Evolutionary conservation across 2,113 vertebrate genomes (phyloP).

Genomic region (Chaetura pelagica): DNA sequence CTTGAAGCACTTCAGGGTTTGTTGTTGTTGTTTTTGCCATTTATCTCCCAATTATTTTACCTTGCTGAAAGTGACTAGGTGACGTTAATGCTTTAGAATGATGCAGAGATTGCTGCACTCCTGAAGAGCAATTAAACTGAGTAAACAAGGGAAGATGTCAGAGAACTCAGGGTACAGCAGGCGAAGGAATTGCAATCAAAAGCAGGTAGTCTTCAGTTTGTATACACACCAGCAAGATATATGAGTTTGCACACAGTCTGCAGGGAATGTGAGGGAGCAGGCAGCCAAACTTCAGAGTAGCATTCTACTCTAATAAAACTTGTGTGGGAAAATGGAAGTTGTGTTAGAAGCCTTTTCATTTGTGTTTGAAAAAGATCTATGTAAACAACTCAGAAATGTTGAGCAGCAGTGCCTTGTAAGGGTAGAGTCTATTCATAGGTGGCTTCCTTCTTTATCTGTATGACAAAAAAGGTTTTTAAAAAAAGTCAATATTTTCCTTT

Average conservation of each 20-base stretch:
- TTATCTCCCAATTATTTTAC: not conserved
- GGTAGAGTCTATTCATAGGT: not conserved
- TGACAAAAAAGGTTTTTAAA: not conserved
- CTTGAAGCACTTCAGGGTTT: not conserved
- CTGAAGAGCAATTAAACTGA: not conserved
- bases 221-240: not conserved
- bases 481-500: not conserved
- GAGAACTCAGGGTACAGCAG: not conserved
- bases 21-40: not conserved
- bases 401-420: not conserved
- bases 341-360: not conserved
- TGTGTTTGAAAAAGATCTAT: not conserved
- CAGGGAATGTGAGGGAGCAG: not conserved
- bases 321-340: not conserved
- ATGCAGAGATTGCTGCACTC: not conserved
- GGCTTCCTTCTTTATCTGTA: not conserved
- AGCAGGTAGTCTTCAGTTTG: not conserved
- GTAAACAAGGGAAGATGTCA: not conserved
- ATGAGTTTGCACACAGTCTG: not conserved
- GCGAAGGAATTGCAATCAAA: not conserved
- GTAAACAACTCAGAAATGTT: not conserved
- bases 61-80: not conserved
- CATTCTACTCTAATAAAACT: not conserved
- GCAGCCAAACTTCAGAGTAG: not conserved
- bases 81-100: not conserved